Conservation (phyloP, 2,888 invertebrate species). For the Ernsta delagoae region DNA sequence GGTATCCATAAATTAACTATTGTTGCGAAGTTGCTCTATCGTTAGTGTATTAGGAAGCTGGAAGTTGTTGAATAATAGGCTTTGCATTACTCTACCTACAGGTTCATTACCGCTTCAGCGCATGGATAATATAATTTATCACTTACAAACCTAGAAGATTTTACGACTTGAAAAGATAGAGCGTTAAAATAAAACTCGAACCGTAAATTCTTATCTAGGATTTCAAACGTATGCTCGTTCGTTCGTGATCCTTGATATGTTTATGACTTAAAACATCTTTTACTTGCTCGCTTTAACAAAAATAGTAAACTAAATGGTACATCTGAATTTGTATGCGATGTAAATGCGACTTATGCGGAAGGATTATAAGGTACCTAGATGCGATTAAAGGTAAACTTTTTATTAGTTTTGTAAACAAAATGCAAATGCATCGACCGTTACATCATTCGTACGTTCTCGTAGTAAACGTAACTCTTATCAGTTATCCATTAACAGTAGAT, state of each 20-base stretch:
- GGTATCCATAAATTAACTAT: constrained; percentile 72
- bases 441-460: too few species aligned
- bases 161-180: constrained; percentile 62
- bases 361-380: too few species aligned
- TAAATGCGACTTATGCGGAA: too few species aligned
- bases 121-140: constrained; percentile 54
- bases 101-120: constrained; percentile 64
- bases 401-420: too few species aligned
- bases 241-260: constrained; percentile 46
- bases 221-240: constrained; percentile 50
- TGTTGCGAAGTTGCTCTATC: constrained; percentile 68
- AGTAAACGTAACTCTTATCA: background rate
- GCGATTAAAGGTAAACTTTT: too few species aligned
- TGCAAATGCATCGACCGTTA: too few species aligned
- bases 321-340: background rate
- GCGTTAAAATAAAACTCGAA: constrained; percentile 56
- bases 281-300: background rate
- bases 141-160: constrained; percentile 59
- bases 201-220: constrained; percentile 59
- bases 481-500: constrained; percentile 20
- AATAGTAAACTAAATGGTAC: constrained; percentile 1
- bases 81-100: constrained; percentile 41
- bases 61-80: constrained; percentile 59
- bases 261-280: constrained; percentile 37
- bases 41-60: constrained; percentile 62